These are phyloP conservation scores for Scelioninae gen. 1 DNA, from an alignment of 2,888 invertebrate genomes.

Conservation along the genomic window DNA sequence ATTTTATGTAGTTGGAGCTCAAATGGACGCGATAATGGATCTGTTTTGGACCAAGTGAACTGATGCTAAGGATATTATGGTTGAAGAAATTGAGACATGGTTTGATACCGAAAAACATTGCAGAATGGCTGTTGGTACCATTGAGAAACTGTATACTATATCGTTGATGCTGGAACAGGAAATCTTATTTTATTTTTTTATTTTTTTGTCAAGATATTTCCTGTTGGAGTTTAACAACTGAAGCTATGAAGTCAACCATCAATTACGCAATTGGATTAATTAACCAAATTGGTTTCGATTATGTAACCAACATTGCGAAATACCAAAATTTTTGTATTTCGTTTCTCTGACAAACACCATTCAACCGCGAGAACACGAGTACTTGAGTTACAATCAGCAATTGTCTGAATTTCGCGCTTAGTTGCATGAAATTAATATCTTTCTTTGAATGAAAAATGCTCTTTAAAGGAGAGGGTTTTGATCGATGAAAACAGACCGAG, in stretches of 20 bases:
- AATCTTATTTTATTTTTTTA: too few relatives aligned
- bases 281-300: constrained; percentile 15
- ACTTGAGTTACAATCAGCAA: not conserved
- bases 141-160: too few relatives aligned
- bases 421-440: constrained; percentile 29
- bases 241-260: not conserved
- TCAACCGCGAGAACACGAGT: constrained; percentile 24
- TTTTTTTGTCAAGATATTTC: too few relatives aligned
- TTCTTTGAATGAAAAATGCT: constrained; percentile 8
- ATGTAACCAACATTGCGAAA: constrained; percentile 25
- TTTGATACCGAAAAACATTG: too few relatives aligned
- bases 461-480: constrained; percentile 8
- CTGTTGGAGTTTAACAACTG: too few relatives aligned
- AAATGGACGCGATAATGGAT: not conserved
- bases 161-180: too few relatives aligned
- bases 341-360: not conserved
- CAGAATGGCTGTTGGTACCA: too few relatives aligned
- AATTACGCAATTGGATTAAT: constrained; percentile 24
- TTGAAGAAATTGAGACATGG: too few relatives aligned
- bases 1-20: not conserved
- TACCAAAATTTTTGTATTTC: constrained; percentile 7
- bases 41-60: too few relatives aligned
- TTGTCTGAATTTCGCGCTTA: constrained; percentile 3
- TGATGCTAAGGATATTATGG: too few relatives aligned
- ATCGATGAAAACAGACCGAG: constrained; percentile 22